These are phyloP conservation scores for Hydraecia micacea DNA, from an alignment of 2,888 invertebrate species.

Conservation along the genomic window DNA sequence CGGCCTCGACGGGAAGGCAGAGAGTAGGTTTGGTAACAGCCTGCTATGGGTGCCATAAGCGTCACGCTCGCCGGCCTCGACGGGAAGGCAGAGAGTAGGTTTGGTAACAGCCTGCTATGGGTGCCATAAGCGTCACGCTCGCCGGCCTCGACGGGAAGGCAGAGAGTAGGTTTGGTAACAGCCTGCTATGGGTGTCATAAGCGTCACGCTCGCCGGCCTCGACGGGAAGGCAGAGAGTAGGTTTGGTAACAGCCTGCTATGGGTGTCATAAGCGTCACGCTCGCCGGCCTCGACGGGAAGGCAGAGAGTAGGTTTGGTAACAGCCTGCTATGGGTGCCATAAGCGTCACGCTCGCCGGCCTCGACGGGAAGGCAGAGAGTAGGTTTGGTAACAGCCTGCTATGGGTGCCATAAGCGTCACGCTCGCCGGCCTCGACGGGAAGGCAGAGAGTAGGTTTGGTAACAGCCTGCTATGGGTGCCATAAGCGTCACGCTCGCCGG, in stretches of 20 bases:
- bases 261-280: background rate
- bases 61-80: constrained; percentile 7
- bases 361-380: background rate
- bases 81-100: background rate
- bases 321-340: background rate
- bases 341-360: constrained; percentile 5
- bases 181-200: background rate
- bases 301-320: too few species aligned
- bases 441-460: too few species aligned
- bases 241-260: too few species aligned
- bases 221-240: background rate
- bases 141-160: background rate
- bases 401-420: background rate
- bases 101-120: too few species aligned
- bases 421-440: background rate
- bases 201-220: constrained; percentile 5
- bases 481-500: constrained; percentile 5
- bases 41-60: background rate
- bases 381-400: too few species aligned
- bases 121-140: background rate
- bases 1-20: background rate
- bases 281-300: background rate
- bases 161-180: too few species aligned
- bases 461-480: background rate
- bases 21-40: too few species aligned